These are phyloP conservation scores for Darevskia nairensis DNA, from an alignment of 2,797 vertebrate genomes.

Conservation along the genomic window DNA sequence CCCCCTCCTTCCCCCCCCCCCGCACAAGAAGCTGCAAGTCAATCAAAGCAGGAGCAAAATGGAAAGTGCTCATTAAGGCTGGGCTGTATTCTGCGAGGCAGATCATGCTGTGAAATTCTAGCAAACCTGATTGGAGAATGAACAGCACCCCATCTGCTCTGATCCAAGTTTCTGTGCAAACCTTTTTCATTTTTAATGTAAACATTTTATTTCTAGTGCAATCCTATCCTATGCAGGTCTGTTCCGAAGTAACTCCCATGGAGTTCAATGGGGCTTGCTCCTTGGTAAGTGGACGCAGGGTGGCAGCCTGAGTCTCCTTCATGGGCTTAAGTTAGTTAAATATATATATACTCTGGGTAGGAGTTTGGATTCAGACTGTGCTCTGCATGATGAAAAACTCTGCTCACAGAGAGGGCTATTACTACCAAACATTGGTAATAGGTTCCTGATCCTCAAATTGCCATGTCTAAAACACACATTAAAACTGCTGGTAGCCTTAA, in stretches of 20 bases:
- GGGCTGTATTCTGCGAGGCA: slow-evolving; percentile 43
- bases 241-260: too few relatives aligned
- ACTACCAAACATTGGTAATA: background rate
- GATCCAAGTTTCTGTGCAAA: background rate
- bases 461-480: background rate
- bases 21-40: slow-evolving; percentile 53
- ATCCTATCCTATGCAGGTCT: too few relatives aligned
- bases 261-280: background rate
- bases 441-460: background rate
- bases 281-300: too few relatives aligned
- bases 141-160: background rate
- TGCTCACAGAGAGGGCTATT: background rate
- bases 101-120: slow-evolving; percentile 48
- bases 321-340: slow-evolving; percentile 8
- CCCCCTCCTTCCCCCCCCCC: background rate
- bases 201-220: background rate
- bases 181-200: background rate
- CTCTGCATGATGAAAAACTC: background rate
- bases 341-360: background rate
- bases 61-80: slow-evolving; percentile 59
- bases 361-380: background rate
- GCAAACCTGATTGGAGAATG: slow-evolving; percentile 48
- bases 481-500: background rate
- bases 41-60: slow-evolving; percentile 46
- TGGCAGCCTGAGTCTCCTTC: background rate